Conservation (phyloP, 2,113 vertebrate genomes). For the Nettapus auritus region DNA sequence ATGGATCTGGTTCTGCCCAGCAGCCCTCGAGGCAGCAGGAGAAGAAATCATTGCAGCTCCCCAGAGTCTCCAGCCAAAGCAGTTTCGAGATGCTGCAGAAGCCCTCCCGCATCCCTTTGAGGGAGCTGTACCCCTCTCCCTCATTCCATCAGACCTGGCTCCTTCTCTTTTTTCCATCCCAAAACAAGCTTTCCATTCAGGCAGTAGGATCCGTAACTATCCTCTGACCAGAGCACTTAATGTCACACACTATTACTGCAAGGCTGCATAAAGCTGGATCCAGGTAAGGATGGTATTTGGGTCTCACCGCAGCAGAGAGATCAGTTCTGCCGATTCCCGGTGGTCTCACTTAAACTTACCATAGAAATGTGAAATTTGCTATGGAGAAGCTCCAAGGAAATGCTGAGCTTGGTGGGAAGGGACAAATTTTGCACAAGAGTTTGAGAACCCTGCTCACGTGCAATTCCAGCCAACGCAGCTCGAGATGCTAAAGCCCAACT, state of each 20-base stretch:
- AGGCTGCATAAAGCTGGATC: background rate
- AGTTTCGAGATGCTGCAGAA: background rate
- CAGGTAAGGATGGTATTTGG: background rate
- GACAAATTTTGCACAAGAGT: background rate
- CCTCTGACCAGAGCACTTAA: background rate
- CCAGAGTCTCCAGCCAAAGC: background rate
- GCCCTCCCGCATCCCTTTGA: rapidly evolving
- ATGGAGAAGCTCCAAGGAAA: background rate
- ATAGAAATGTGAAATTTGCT: background rate
- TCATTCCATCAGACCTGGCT: background rate
- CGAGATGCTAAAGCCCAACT: background rate
- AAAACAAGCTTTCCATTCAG: background rate
- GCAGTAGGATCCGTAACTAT: background rate
- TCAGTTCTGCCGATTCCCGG: background rate
- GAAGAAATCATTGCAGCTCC: constrained; percentile 11
- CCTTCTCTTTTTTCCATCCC: background rate
- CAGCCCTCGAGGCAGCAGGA: background rate
- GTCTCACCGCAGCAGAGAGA: background rate
- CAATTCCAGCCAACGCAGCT: background rate
- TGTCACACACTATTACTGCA: background rate
- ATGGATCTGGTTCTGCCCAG: constrained; percentile 6
- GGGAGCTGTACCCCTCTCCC: background rate
- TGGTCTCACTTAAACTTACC: background rate
- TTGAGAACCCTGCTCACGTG: rapidly evolving
- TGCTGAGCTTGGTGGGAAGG: background rate